These are phyloP conservation scores for Sialia sialis DNA, from an alignment of 2,113 vertebrate species.

Conservation along the genomic window DNA sequence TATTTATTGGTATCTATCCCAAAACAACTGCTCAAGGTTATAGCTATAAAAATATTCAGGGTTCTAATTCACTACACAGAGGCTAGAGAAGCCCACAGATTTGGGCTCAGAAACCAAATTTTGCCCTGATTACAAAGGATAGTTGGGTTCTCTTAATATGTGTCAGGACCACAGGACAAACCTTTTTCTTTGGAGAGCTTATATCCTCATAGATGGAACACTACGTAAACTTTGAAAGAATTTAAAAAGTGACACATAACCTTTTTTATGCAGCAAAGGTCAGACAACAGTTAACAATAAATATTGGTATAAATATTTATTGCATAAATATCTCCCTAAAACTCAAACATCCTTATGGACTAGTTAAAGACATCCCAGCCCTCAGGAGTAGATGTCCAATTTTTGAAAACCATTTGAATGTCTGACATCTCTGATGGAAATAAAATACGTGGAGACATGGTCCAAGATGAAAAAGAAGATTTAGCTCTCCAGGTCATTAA, in stretches of 20 bases:
- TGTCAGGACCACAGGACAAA: neutral
- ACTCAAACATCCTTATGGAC: neutral
- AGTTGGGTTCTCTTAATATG: neutral
- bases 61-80: conserved; percentile 29
- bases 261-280: neutral
- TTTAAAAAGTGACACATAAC: neutral
- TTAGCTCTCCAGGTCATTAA: neutral
- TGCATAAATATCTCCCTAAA: neutral
- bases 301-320: neutral
- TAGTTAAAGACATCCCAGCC: neutral
- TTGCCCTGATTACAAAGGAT: neutral
- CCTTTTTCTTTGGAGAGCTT: neutral
- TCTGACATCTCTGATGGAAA: neutral
- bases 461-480: conserved; percentile 15
- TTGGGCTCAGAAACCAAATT: neutral
- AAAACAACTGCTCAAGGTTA: conserved; percentile 82
- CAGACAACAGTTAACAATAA: neutral
- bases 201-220: neutral
- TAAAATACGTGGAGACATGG: neutral
- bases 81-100: neutral
- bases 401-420: neutral
- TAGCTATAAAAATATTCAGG: conserved; percentile 73
- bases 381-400: fast-evolving
- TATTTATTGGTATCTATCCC: conserved; percentile 82
- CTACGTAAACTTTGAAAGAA: neutral